These are phyloP conservation scores for Paraescarpia echinospica DNA, from an alignment of 1,140 invertebrate genomes.

Conservation along the genomic window DNA sequence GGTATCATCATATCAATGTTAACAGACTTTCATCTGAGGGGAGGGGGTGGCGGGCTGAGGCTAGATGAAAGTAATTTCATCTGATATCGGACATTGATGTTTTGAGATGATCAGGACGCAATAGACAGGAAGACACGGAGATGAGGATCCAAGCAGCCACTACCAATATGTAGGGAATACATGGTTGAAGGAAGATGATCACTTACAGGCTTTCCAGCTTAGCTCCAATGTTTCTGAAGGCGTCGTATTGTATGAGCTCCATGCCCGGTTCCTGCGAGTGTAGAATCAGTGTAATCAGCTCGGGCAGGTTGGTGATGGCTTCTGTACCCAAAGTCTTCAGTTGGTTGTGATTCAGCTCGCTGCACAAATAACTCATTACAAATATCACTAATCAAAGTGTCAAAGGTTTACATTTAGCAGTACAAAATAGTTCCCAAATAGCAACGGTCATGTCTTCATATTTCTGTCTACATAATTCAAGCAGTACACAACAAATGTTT, in stretches of 20 bases:
- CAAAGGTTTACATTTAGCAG: neutral
- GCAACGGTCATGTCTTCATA: too few relatives aligned
- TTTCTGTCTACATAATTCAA: too few relatives aligned
- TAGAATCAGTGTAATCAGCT: conserved; percentile 32
- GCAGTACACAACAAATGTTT: too few relatives aligned
- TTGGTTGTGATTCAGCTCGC: conserved; percentile 16
- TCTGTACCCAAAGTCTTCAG: conserved; percentile 29
- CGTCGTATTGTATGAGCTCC: conserved; percentile 34
- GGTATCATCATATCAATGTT: too few relatives aligned
- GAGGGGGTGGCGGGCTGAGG: too few relatives aligned
- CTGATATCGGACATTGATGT: too few relatives aligned
- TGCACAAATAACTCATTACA: neutral
- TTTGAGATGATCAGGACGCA: too few relatives aligned
- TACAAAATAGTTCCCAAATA: neutral
- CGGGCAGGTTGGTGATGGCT: conserved; percentile 33
- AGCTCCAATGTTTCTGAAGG: conserved; percentile 5
- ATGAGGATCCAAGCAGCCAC: neutral
- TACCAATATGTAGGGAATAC: neutral
- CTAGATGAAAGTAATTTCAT: too few relatives aligned
- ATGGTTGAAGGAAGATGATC: neutral
- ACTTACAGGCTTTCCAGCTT: conserved; percentile 17
- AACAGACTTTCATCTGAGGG: too few relatives aligned
- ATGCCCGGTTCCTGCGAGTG: conserved; percentile 33
- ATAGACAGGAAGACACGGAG: neutral
- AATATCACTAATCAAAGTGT: too few relatives aligned